Conservation (phyloP, 2,113 vertebrate species). For the Pteronura brasiliensis region DNA sequence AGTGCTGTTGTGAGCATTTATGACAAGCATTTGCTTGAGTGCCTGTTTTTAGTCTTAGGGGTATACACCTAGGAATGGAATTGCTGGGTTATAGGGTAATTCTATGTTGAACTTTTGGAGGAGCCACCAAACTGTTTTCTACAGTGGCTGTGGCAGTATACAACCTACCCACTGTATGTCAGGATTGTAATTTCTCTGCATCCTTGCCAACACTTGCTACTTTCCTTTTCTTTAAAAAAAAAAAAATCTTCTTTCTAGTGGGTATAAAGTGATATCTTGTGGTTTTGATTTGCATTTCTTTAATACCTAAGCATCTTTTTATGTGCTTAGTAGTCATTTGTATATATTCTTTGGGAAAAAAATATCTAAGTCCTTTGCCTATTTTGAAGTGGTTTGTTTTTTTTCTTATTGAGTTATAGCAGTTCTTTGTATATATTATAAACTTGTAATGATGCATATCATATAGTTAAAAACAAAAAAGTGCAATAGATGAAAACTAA, state of each 20-base stretch:
- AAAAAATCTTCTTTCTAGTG: not conserved
- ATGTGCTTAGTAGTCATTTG: not conserved
- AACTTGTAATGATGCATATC: not conserved
- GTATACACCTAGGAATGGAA: not conserved
- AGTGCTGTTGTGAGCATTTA: not conserved
- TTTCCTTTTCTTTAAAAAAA: not conserved
- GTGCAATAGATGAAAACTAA: not conserved
- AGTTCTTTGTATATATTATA: not conserved
- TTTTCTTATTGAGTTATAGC: not conserved
- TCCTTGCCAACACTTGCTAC: not conserved
- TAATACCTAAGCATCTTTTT: not conserved
- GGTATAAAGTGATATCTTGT: not conserved
- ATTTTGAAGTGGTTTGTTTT: not conserved
- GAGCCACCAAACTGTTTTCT: not conserved
- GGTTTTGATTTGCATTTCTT: constrained; percentile 17
- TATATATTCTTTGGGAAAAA: not conserved
- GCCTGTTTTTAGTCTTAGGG: not conserved
- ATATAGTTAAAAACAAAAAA: not conserved
- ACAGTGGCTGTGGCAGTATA: not conserved
- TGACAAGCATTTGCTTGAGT: not conserved
- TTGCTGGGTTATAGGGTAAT: not conserved
- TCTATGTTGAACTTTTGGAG: not conserved
- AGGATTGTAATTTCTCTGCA: not conserved
- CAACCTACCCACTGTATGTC: not conserved
- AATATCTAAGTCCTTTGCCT: not conserved